These are phyloP conservation scores for Anastatus disparis DNA, from an alignment of 1,140 invertebrate genomes.

Conservation along the genomic window DNA sequence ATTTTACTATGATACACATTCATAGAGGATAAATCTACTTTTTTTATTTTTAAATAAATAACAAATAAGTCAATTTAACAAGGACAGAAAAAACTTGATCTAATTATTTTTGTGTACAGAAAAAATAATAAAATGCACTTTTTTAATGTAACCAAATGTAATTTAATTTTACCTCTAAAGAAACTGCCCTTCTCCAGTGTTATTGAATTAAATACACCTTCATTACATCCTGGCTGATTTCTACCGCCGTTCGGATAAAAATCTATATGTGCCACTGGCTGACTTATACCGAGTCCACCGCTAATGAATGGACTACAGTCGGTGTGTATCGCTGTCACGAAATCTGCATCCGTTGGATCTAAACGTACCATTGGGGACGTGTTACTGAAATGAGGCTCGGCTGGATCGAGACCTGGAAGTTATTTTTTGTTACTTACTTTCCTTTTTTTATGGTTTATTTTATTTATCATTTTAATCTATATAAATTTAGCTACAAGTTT, in stretches of 20 bases:
- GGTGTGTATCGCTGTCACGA: conserved; percentile 90
- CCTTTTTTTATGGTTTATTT: too few relatives aligned
- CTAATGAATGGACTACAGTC: conserved; percentile 84
- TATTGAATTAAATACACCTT: conserved; percentile 76
- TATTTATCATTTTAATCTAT: too few relatives aligned
- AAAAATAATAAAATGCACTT: too few relatives aligned
- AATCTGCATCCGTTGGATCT: conserved; percentile 85
- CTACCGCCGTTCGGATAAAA: conserved; percentile 91
- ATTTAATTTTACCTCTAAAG: conserved; percentile 68
- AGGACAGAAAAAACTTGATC: neutral
- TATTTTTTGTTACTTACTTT: too few relatives aligned
- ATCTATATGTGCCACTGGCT: conserved; percentile 86
- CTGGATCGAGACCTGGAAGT: conserved; percentile 88
- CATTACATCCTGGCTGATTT: conserved; percentile 86
- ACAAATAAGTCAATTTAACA: too few relatives aligned
- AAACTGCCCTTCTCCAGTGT: conserved; percentile 74
- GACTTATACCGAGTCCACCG: conserved; percentile 83
- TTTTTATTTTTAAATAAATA: too few relatives aligned
- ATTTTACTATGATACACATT: too few relatives aligned
- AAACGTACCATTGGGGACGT: conserved; percentile 83
- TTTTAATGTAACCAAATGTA: too few relatives aligned
- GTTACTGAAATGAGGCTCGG: conserved; percentile 90
- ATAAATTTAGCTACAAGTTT: too few relatives aligned
- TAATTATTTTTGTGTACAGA: too few relatives aligned
- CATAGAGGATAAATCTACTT: too few relatives aligned